A percentile compares a stretch with the other conserved stretches of the same genome.
Conservation (phyloP, 2,797 vertebrate species). For the Chanos chanos region DNA sequence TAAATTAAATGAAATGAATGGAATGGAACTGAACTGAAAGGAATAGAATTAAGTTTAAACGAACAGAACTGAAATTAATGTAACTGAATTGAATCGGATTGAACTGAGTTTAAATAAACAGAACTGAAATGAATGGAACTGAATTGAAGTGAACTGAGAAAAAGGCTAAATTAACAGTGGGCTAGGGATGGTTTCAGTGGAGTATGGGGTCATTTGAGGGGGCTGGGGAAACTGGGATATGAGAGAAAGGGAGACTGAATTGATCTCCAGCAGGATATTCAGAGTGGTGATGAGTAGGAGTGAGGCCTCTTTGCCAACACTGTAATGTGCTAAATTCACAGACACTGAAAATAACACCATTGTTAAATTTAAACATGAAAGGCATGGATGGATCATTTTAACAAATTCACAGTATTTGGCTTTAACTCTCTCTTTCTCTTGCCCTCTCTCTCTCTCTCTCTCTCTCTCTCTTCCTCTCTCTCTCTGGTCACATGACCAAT, state of each 20-base stretch:
- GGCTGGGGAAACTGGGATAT: neutral
- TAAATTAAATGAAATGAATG: too few relatives aligned
- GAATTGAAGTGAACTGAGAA: too few relatives aligned
- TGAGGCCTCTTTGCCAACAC: too few relatives aligned
- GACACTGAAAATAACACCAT: too few relatives aligned
- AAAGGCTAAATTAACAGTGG: neutral
- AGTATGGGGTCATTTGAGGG: neutral
- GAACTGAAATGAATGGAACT: neutral
- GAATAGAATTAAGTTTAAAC: neutral
- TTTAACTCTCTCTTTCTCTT: neutral
- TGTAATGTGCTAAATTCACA: too few relatives aligned
- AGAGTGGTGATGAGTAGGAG: too few relatives aligned
- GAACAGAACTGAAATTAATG: neutral
- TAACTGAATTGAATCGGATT: too few relatives aligned
- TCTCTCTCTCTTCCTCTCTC: neutral
- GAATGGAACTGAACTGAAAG: neutral
- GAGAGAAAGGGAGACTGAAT: neutral
- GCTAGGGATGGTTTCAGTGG: neutral
- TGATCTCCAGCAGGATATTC: neutral
- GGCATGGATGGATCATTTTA: too few relatives aligned
- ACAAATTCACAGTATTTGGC: conserved; percentile 16
- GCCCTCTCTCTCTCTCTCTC: conserved; percentile 10
- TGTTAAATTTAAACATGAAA: too few relatives aligned
- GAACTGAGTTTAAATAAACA: neutral
- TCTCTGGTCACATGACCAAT: conserved; percentile 9